Base-by-base conservation (phyloP, 2,888 invertebrate genomes). In the Theretra japonica region DNA sequence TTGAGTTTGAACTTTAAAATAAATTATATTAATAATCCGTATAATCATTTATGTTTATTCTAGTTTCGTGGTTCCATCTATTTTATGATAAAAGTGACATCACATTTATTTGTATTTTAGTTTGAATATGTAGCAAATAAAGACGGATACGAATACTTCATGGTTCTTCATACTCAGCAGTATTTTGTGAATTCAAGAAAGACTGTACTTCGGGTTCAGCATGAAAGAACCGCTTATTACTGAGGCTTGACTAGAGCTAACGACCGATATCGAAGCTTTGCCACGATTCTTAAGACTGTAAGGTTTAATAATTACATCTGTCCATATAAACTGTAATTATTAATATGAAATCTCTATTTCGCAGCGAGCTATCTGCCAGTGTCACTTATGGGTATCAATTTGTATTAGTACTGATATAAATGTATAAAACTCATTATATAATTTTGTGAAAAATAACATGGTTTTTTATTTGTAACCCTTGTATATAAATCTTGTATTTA, bases 371-470 rank as follows among this genome's bases (percentile, higher is more conserved):
- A 70, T 68, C 71, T 75, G 78, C 78, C 77, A 79, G 78, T 81
- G 80, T 82, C 80, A 77, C 77, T 73, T 77, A 73, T 80, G 79
- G 72, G 71, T 82, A 80, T 80, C 77, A 73, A 82, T 69, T 58
- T 82, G 65, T 48, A 65, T 65, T 48, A 65, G 48, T 65, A 65
- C 79, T 82, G 83, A 84, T 84, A 80, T 76, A 75, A 73, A 69
- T 73, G 68, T 83, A 83, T 84, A 80, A 82, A 85, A 85, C 81
- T 80, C 83, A 88, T 81, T 86, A 86, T 86, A 88, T 86, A 85
- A 88, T 88, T 88, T 88, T 88, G 83, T 86, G 85, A 86, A 83
- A 77, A 70, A 17, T 21, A 58, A 23, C 21, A n/a, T 73, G 73
- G 70, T 77, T 83, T 87, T 82, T 79, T 81, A 85, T 85, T 81